Base-by-base conservation (phyloP, 53 echinoderm and acorn worm genomes). In the Zoroaster sp. region DNA sequence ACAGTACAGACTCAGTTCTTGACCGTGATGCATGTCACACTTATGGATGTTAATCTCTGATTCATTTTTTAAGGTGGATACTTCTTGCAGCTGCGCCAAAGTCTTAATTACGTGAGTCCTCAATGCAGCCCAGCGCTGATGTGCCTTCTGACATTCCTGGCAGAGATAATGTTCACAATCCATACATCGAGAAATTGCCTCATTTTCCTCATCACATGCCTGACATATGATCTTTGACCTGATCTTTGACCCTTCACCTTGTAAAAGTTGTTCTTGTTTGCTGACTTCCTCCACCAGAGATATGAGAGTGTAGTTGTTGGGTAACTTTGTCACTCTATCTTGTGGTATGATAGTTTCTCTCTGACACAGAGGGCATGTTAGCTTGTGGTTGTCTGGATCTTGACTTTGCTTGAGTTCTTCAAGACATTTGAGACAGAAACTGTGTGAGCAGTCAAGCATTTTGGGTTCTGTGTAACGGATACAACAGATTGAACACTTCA, bases 101-200 rank as follows among this genome's bases (percentile, higher is more conserved):
- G 54, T 33, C 51, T 35, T 71, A 23, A 89, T 70, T 21, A 70
- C 46, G 43, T 89, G 89, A 37, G 49, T 53, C 38, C 52, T 46
- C 52, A 89, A 6, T 28, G 44, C 40, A 52, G 86, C 15, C 4
- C 28, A 72, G 21, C 72, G 73, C 36, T 52, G 36, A 35, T 86
- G 86, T 12, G 72, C 72, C 23, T 72, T 86, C 73, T 40, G 20
- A 23, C 86, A 86, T 18, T 86, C 72, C 40, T 52, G 21, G 33
- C 86, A 86, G 36, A 86, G 53, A 51, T 72, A 86, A 51, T 86
- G 35, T 23, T 86, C 40, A 40, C 86, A 86, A 20, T 86, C 53
- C 49, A 86, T 21, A 52, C 86, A 86, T 35, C 41, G 86, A n/a
- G 53, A 72, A 36, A 38, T 36, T n/a, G 86, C 86, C 28, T 71